These are phyloP conservation scores for Sebastes taczanowskii DNA, from an alignment of 2,797 vertebrate species.

Conservation along the genomic window DNA sequence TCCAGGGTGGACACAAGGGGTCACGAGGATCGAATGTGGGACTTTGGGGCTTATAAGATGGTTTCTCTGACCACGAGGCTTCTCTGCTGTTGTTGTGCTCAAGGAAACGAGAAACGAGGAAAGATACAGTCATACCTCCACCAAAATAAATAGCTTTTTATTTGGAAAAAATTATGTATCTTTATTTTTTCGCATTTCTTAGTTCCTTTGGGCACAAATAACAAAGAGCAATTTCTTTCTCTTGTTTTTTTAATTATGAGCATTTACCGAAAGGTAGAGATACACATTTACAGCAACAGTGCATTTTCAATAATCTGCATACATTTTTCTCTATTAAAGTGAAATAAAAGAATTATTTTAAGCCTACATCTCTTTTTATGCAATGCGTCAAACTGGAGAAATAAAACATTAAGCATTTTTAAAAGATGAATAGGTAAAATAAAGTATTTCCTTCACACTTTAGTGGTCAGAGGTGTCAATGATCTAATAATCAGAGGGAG, in stretches of 20 bases:
- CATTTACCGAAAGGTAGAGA: background rate
- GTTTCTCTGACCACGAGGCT: slow-evolving; percentile 13
- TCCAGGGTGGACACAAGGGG: slow-evolving; percentile 40
- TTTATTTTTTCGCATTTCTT: background rate
- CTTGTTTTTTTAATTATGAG: background rate
- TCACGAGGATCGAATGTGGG: slow-evolving; percentile 40
- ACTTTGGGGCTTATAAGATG: slow-evolving; percentile 28
- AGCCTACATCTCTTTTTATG: background rate
- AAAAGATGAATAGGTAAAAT: too few relatives aligned
- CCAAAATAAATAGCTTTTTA: slow-evolving; percentile 22
- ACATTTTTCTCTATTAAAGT: background rate
- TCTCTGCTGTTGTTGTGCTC: slow-evolving; percentile 21
- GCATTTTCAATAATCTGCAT: background rate
- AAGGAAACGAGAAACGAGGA: slow-evolving; percentile 3
- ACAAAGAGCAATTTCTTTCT: background rate
- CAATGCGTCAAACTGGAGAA: background rate
- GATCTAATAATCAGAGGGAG: background rate
- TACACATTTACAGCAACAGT: background rate
- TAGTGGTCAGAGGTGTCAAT: too few relatives aligned
- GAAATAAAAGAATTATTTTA: background rate
- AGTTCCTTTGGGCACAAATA: background rate
- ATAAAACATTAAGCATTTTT: background rate
- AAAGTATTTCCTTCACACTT: too few relatives aligned
- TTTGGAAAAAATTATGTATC: background rate
- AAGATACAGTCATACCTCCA: slow-evolving; percentile 33